Conservation (phyloP, 1,140 invertebrate genomes). For the Dolichoris vasculosae region DNA sequence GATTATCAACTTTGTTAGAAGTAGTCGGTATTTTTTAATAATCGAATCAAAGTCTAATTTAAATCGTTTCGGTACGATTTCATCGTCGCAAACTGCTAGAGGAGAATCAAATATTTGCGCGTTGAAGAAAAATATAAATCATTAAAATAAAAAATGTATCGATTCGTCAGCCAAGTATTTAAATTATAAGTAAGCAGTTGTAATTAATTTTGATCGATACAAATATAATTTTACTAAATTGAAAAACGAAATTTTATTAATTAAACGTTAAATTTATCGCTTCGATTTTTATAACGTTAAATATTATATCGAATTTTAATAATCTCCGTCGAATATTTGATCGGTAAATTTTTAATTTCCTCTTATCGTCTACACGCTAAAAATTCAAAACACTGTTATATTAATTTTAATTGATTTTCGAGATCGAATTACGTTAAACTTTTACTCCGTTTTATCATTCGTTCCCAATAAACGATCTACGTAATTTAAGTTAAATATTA, state of each 20-base stretch:
- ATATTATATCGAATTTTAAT: neutral
- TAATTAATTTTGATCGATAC: neutral
- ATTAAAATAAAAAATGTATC: neutral
- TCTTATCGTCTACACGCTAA: slow-evolving; percentile 12
- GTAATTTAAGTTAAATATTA: neutral
- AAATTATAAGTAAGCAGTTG: neutral
- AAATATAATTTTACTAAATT: too few relatives aligned
- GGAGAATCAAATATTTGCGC: neutral
- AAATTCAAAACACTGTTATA: slow-evolving; percentile 8
- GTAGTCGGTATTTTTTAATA: neutral
- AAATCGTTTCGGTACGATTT: neutral
- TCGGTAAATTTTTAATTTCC: slow-evolving; percentile 33
- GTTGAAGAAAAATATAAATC: neutral
- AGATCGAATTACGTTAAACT: slow-evolving; percentile 19
- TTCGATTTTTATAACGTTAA: too few relatives aligned
- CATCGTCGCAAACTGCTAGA: neutral
- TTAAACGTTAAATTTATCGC: neutral
- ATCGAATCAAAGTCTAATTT: neutral
- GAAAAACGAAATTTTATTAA: neutral
- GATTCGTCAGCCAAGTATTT: neutral
- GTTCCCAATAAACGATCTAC: too few relatives aligned
- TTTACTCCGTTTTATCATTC: neutral
- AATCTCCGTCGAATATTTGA: slow-evolving; percentile 12
- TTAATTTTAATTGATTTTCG: slow-evolving; percentile 28
- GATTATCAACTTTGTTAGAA: slow-evolving; percentile 20